Percentiles rank a stretch among this genome's conserved stretches.
Evolutionary conservation across 2,888 invertebrate species (phyloP).

Genomic region (Lumbricus terrestris): DNA sequence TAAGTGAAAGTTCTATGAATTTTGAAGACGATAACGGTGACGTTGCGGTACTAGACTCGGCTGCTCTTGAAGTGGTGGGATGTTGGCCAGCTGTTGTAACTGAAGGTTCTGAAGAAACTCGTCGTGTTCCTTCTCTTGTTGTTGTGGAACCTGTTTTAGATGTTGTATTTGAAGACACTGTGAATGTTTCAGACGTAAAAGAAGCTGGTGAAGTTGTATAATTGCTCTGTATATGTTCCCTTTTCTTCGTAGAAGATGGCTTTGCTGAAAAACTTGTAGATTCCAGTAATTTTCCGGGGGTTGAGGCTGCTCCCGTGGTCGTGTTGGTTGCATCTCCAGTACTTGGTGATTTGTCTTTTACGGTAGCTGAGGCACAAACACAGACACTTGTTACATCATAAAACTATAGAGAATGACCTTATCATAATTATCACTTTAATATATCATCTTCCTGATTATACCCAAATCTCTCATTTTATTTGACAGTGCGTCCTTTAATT

Average conservation of each 20-base stretch:
- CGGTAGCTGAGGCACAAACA: too few species aligned
- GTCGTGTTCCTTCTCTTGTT: too few species aligned
- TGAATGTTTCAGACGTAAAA: background rate
- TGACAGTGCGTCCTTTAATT: too few species aligned
- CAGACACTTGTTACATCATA: too few species aligned
- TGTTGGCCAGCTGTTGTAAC: too few species aligned
- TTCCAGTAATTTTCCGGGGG: background rate
- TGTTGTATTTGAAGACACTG: background rate
- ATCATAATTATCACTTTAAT: too few species aligned
- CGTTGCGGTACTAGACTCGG: background rate
- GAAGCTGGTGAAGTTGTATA: background rate
- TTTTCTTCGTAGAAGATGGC: background rate
- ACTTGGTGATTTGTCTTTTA: too few species aligned
- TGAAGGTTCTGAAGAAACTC: too few species aligned
- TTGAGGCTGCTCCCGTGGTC: background rate
- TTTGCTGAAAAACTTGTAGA: background rate
- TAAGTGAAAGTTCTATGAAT: background rate
- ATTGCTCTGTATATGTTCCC: background rate
- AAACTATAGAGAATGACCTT: too few species aligned
- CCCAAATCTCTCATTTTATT: too few species aligned
- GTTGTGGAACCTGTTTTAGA: too few species aligned
- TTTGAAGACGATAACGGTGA: background rate
- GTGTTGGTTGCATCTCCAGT: background rate
- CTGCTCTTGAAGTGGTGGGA: background rate
- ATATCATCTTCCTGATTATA: too few species aligned